Conservation (phyloP, 2,888 invertebrate genomes). For the Acronicta aceris region DNA sequence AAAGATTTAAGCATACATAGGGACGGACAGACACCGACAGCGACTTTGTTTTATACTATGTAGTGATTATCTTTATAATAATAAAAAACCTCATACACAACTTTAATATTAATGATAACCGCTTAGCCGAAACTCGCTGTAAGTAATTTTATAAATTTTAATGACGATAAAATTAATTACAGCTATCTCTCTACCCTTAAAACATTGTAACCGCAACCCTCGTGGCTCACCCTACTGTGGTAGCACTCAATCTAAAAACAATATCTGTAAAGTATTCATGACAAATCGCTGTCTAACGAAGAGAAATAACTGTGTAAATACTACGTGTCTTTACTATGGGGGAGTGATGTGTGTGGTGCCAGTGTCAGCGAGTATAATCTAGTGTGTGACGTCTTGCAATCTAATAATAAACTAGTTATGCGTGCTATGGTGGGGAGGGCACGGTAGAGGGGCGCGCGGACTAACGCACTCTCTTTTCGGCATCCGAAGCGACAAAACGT, state of each 20-base stretch:
- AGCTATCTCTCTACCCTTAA: constrained; percentile 43
- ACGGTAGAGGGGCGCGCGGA: no score
- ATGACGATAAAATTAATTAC: constrained; percentile 43
- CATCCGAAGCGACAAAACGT: no score
- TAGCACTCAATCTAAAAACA: constrained; percentile 87
- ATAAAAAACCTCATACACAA: no score
- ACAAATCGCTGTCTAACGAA: constrained; percentile 88
- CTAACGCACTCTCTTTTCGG: no score
- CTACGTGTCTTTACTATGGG: constrained; percentile 80
- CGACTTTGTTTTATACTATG: no score
- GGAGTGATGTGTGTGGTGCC: constrained; percentile 59
- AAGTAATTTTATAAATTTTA: constrained; percentile 28
- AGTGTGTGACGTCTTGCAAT: no score
- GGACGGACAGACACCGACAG: no score
- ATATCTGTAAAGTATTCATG: constrained; percentile 88
- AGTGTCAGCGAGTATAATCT: constrained; percentile 60
- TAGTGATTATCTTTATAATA: no score
- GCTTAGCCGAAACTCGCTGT: not conserved
- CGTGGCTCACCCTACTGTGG: constrained; percentile 49
- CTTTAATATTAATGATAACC: no score
- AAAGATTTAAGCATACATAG: no score
- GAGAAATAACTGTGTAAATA: constrained; percentile 87
- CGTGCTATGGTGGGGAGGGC: no score
- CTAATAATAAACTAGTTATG: no score
- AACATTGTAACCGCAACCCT: constrained; percentile 62